Evolutionary conservation across 2,888 invertebrate genomes (phyloP).

Genomic region (Drosophila kambysellisi): DNA sequence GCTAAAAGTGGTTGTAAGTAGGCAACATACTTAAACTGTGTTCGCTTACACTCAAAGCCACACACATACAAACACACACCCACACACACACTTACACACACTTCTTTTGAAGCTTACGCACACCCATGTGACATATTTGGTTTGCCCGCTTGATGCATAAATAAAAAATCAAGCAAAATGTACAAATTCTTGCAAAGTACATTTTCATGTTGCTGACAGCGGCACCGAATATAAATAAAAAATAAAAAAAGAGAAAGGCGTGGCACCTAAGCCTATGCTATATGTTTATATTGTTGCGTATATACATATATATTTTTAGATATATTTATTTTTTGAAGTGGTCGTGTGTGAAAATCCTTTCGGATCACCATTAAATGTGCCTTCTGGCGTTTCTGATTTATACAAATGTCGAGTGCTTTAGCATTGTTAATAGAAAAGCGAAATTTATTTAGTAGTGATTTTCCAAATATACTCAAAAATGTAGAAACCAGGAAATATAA

Average conservation of each 20-base stretch:
- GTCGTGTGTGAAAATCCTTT: constrained; percentile 18
- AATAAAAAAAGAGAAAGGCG: constrained; percentile 21
- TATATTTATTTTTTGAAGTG: background rate
- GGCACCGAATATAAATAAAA: constrained; percentile 42
- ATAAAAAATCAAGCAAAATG: constrained; percentile 74
- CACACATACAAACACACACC: constrained; percentile 2
- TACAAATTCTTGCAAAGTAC: constrained; percentile 72
- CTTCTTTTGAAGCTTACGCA: constrained; percentile 54
- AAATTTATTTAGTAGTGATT: background rate
- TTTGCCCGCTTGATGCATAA: constrained; percentile 68
- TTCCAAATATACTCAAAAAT: background rate
- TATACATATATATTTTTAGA: background rate
- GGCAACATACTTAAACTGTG: constrained; percentile 26
- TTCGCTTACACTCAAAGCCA: background rate
- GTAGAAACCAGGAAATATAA: too few relatives aligned
- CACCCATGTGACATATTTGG: constrained; percentile 73
- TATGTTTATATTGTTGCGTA: constrained; percentile 14
- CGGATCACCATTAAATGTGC: constrained; percentile 30
- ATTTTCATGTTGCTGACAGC: constrained; percentile 69
- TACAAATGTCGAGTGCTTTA: background rate
- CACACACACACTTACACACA: constrained; percentile 17
- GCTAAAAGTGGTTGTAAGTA: constrained; percentile 33
- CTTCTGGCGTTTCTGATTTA: background rate
- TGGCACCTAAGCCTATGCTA: constrained; percentile 63
- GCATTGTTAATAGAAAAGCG: background rate